A percentile compares a stretch with the other conserved stretches of the same genome.
phyloP scores from a whole-genome alignment of 2,797 vertebrate genomes.

The Hybognathus amarus region DNA sequence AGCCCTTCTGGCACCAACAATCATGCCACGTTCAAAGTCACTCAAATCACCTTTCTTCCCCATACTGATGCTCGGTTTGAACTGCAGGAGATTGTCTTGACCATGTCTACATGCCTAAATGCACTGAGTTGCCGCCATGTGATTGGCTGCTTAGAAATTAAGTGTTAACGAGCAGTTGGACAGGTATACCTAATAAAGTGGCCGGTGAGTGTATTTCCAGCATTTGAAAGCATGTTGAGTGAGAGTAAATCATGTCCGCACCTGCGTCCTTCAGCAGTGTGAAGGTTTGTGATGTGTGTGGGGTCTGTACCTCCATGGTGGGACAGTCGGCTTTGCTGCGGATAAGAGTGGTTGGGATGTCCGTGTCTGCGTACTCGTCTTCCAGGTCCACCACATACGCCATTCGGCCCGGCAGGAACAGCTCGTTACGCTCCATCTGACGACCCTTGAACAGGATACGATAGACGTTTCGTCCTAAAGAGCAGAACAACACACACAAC shows the following conservation, averaged over 20 bases:
- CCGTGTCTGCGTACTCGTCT: conserved; percentile 94
- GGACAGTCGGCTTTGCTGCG: conserved; percentile 98
- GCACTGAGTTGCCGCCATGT: no score
- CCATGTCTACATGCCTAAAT: no score
- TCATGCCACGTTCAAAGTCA: no score
- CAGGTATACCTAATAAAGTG: no score
- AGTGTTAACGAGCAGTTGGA: no score
- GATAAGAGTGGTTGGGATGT: conserved; percentile 96
- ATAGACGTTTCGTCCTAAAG: conserved; percentile 90
- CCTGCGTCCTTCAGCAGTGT: background rate
- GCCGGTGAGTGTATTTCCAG: no score
- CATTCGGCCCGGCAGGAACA: conserved; percentile 95
- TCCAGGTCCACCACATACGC: conserved; percentile 97
- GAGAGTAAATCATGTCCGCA: background rate
- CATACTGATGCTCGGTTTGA: no score
- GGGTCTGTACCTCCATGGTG: conserved; percentile 88
- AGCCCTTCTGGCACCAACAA: no score
- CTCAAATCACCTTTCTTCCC: no score
- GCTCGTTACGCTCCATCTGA: conserved; percentile 88
- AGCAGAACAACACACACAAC: background rate
- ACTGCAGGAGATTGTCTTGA: no score
- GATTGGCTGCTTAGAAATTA: no score
- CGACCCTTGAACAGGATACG: conserved; percentile 91
- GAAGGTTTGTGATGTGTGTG: background rate
- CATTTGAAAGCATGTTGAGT: background rate